phyloP scores from a whole-genome alignment of 2,113 vertebrate genomes.

The Hipposideros armiger region DNA sequence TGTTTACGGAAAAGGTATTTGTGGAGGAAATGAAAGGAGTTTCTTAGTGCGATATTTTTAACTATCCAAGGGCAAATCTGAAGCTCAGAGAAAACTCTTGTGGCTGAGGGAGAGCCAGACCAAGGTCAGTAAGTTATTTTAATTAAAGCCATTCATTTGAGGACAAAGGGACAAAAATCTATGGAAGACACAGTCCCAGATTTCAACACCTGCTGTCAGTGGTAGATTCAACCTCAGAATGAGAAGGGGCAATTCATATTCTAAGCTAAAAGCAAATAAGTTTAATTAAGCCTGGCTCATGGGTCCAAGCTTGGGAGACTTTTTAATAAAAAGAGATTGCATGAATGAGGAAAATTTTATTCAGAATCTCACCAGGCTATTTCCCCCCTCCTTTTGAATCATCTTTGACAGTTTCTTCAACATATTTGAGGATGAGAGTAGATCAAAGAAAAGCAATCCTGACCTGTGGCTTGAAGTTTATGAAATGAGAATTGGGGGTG shows the following conservation, averaged over 20 bases:
- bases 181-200: neutral
- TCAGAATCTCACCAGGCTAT: neutral
- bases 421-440: constrained; percentile 48
- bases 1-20: neutral
- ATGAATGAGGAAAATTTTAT: constrained; percentile 59
- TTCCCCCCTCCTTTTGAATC: constrained; percentile 36
- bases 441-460: constrained; percentile 64
- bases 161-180: constrained; percentile 4
- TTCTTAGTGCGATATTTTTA: constrained; percentile 24
- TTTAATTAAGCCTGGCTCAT: constrained; percentile 71
- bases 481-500: neutral
- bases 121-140: constrained; percentile 73
- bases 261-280: constrained; percentile 68
- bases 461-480: constrained; percentile 18
- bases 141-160: constrained; percentile 66
- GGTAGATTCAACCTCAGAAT: neutral
- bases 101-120: constrained; percentile 32
- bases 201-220: constrained; percentile 52
- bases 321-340: constrained; percentile 71
- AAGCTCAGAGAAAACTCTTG: neutral
- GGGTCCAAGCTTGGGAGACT: constrained; percentile 41
- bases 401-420: constrained; percentile 49
- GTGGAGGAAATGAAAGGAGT: neutral
- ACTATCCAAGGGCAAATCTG: constrained; percentile 35
- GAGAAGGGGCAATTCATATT: constrained; percentile 54